A percentile compares a stretch with the other conserved stretches of the same genome.
Conservation (phyloP, 2,888 invertebrate species). For the Brenthis ino region DNA sequence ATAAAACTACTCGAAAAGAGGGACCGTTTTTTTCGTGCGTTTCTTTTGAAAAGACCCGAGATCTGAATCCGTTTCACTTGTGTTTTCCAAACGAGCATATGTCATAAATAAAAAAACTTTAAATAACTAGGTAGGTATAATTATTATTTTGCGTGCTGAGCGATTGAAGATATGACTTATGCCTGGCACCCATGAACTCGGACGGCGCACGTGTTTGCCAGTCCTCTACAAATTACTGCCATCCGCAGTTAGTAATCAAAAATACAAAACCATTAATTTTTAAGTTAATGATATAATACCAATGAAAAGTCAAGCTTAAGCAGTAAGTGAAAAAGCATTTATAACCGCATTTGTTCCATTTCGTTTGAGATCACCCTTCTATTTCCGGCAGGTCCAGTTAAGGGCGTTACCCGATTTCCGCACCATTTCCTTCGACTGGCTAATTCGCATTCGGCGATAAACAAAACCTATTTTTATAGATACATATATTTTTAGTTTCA, state of each 20-base stretch:
- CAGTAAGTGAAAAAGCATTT: neutral
- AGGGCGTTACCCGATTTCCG: constrained; percentile 75
- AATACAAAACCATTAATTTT: neutral
- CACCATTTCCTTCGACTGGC: constrained; percentile 60
- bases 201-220: too few species aligned
- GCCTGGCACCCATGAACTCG: too few species aligned
- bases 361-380: constrained; percentile 50
- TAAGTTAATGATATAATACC: neutral
- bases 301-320: neutral
- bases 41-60: too few species aligned
- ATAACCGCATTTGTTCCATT: constrained; percentile 16
- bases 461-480: neutral
- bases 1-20: too few species aligned
- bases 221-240: too few species aligned
- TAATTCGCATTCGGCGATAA: constrained; percentile 48
- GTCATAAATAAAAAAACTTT: too few species aligned
- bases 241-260: neutral
- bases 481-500: neutral
- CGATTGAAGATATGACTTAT: too few species aligned
- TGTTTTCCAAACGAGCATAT: too few species aligned
- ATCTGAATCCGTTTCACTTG: too few species aligned
- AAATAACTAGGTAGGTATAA: too few species aligned
- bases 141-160: too few species aligned
- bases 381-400: constrained; percentile 70
- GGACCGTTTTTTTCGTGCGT: too few species aligned